Base-by-base conservation (phyloP, 2,888 invertebrate genomes). In the Hylaea fasciaria region DNA sequence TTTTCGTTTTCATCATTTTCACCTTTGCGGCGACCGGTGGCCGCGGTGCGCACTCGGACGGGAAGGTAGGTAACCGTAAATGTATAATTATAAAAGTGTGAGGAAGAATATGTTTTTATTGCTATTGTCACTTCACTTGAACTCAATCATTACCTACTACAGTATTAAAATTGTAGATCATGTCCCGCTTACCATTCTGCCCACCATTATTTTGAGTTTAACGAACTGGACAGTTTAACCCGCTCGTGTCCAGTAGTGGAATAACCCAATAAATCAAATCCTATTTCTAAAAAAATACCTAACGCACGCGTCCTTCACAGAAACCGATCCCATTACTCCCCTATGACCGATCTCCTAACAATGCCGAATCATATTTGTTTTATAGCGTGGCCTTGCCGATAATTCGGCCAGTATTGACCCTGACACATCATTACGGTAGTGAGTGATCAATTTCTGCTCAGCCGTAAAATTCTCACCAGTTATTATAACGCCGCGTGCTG, bases 371-470 rank as follows among this genome's bases (percentile, higher is more conserved):
- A 67, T 69, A 68, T 64, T 64, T 71, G 68, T 68, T 65, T 64
- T 65, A 69, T 65, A 62, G 67, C 55, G 62, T 41, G 70, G 66
- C 73, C 71, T 65, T 48, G 58, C 40, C 35, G 41, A 62, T 64
- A 72, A 67, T 67, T 61, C 49, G 56, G 52, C 54, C 55, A 67
- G 54, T 65, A 66, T 64, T 69, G 73, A 69, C 74, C 73, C 68
- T 74, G 76, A 70, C 71, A 71, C 73, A 65, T 68, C 58, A 66
- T 72, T 64, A 70, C 61, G 43, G 53, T 53, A 49, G 69, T 70
- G 63, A 76, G 76, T 76, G 80, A 86, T 83, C 83, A 83, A 82
- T 82, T 80, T 76, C 72, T 67, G 63, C 70, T 55, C 64, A 66
- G 74, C 74, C 76, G 74, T 80, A 77, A 77, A 75, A 69, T 70